A percentile compares a stretch with the other conserved stretches of the same genome.
phyloP scores from a whole-genome alignment of 53 echinoderm and acorn worm species.

The Arbacia lixula region DNA sequence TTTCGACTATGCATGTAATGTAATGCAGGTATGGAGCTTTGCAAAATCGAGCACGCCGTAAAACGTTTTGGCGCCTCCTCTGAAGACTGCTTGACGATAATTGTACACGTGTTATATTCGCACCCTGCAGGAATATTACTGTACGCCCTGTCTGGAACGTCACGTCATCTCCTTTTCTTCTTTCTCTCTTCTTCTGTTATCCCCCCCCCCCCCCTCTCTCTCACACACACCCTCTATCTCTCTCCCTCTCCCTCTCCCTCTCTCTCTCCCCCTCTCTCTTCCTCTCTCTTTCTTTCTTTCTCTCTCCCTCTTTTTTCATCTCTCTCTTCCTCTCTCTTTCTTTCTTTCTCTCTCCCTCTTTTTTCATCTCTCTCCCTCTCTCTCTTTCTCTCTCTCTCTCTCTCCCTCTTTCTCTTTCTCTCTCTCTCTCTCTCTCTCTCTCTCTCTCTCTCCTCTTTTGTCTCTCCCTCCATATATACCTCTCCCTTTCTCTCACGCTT shows the following conservation, averaged over 20 bases:
- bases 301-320: background rate
- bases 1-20: no score
- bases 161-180: no score
- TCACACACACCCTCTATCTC: background rate
- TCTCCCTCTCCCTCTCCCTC: background rate
- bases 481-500: background rate
- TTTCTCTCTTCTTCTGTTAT: no score
- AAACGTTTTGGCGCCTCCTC: no score
- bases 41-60: no score
- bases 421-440: conserved; percentile 4
- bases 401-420: background rate
- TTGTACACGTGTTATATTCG: no score
- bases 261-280: background rate
- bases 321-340: background rate
- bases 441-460: conserved; percentile 1
- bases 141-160: no score
- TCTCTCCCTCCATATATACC: background rate
- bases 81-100: no score
- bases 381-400: background rate
- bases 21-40: no score
- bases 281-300: background rate
- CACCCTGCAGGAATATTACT: no score
- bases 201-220: background rate
- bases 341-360: background rate
- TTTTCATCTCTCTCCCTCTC: background rate